A percentile compares a stretch with the other conserved stretches of the same genome.
Evolutionary conservation across 1,140 invertebrate genomes (phyloP).

Genomic region (silkworm (Bombyx mori)): ASM3026992v2 NC_085114.1:7387001-7387500

Average conservation of each 20-base stretch:
- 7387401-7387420: conserved; percentile 10
- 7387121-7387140: conserved; percentile 32
- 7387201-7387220: conserved; percentile 2
- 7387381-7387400: not conserved
- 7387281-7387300: too few relatives aligned
- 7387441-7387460: conserved; percentile 23
- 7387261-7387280: too few relatives aligned
- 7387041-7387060: too few relatives aligned
- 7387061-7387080: too few relatives aligned
- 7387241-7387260: too few relatives aligned
- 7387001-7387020: too few relatives aligned
- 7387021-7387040: too few relatives aligned
- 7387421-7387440: conserved; percentile 20
- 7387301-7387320: too few relatives aligned
- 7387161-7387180: conserved; percentile 32
- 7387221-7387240: too few relatives aligned
- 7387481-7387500: conserved; percentile 59
- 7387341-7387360: too few relatives aligned
- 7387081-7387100: conserved; percentile 4
- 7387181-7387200: conserved; percentile 23
- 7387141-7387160: conserved; percentile 34
- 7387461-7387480: conserved; percentile 40
- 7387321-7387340: too few relatives aligned
- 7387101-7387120: conserved; percentile 33
- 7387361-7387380: not conserved